Conservation (phyloP, 1,140 invertebrate species). For the Neodiprion lecontei region DNA sequence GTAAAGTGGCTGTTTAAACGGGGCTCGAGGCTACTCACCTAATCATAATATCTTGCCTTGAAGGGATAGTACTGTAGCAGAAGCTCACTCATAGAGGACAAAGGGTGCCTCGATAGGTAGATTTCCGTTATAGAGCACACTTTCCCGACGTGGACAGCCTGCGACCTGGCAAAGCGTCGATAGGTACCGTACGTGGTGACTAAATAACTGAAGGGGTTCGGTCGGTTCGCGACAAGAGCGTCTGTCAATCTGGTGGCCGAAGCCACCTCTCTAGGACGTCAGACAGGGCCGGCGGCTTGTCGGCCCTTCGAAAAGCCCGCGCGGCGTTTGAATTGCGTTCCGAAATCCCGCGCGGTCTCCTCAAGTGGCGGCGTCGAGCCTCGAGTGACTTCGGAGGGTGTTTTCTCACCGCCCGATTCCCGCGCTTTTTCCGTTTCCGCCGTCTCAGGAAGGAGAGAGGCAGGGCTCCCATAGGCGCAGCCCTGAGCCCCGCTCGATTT, state of each 20-base stretch:
- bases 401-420: background rate
- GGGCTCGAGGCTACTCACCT: conserved; percentile 45
- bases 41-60: conserved; percentile 58
- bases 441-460: conserved; percentile 30
- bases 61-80: conserved; percentile 34
- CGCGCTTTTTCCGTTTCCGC: conserved; percentile 18
- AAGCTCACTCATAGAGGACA: conserved; percentile 40
- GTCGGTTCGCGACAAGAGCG: conserved; percentile 43
- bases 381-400: conserved; percentile 32
- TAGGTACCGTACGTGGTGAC: conserved; percentile 42
- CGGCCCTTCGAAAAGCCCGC: conserved; percentile 17
- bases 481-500: conserved; percentile 47
- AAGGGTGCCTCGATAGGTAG: conserved; percentile 22
- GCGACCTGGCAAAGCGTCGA: conserved; percentile 47
- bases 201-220: conserved; percentile 57
- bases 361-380: conserved; percentile 34
- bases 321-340: background rate
- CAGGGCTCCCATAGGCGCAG: conserved; percentile 35
- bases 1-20: background rate
- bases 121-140: too few species aligned
- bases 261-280: conserved; percentile 49
- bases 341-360: background rate
- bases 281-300: conserved; percentile 37
- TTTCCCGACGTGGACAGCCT: background rate
- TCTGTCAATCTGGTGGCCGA: conserved; percentile 54